Base-by-base conservation (phyloP, 2,113 vertebrate species). In the Sceloporus tristichus region DNA sequence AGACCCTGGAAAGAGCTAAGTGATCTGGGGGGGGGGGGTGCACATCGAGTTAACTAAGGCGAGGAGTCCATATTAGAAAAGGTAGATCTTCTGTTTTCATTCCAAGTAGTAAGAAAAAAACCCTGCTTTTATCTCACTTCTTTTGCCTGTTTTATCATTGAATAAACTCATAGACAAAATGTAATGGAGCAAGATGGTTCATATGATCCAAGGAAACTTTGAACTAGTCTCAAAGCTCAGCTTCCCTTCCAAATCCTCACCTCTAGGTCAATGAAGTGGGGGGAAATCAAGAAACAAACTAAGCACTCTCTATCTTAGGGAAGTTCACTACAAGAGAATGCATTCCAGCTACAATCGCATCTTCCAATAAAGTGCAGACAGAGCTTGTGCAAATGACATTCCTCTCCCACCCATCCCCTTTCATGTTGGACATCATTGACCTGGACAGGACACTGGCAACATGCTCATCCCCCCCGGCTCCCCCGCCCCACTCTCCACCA, bases 221-320 rank as follows among this genome's bases (percentile, higher is more conserved):
- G 73, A 76, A 25, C 5, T 77, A 70, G 40, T 0, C 13, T 9
- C 40, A 4, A 56, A 29, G 54, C 11, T 80, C 54, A 19, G 54
- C 25, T 40, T 82, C 70, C 16, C 7, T 4, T 74, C 86, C 56
- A 40, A 74, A 29, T 1, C 19, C 29, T 8, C 0, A 0, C 7
- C 42, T 0, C 7, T 27, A 71, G 68, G 68, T 0, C n/a, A 7
- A 73, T 34, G 71, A 34, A n/a, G 21, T 18, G 9, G 27, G 0
- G 25, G 75, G 81, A 81, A 93, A 87, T 91, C 83, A 0, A 4
- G 0, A 84, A 93, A 92, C 77, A 89, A 78, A 56, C 6, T 7
- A 81, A 87, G 89, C 85, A 88, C 81, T 77, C 5, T 27, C 78
- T 42, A 40, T n/a, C 25, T 70, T 62, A 84, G 29, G 2, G 40